Evolutionary conservation across 2,888 invertebrate species (phyloP).

Genomic region (Hyles lineata): DNA sequence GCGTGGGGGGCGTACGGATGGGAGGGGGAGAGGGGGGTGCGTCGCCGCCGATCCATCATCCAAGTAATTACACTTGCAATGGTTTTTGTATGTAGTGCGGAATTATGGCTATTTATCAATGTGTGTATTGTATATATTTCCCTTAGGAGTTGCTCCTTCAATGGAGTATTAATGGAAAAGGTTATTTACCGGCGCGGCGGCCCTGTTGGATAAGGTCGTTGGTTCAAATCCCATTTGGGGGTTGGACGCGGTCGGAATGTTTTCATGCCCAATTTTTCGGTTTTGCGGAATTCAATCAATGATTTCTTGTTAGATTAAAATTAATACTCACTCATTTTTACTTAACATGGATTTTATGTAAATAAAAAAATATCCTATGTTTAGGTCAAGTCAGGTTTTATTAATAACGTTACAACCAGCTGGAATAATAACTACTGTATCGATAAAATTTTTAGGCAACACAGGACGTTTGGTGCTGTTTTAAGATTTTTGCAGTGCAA

Average conservation of each 20-base stretch:
- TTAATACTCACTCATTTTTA: no score
- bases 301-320: no score
- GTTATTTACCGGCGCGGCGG: background rate
- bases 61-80: conserved; percentile 17
- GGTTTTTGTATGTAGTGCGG: conserved; percentile 19
- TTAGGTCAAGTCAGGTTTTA: no score
- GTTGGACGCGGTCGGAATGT: background rate
- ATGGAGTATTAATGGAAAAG: background rate
- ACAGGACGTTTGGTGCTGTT: no score
- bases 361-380: no score
- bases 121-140: conserved; percentile 9
- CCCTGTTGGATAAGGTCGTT: background rate
- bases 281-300: no score
- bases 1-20: background rate
- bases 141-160: background rate
- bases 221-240: background rate
- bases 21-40: background rate
- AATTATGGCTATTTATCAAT: conserved; percentile 25
- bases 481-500: no score
- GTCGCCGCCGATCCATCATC: conserved; percentile 5
- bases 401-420: no score
- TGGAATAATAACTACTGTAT: no score
- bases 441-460: no score
- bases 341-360: no score
- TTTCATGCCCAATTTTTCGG: background rate